Evolutionary conservation across 2,888 invertebrate genomes (phyloP), one percentile per base, ranked within the genome.

Genomic region (Folsomia manolachei): DNA sequence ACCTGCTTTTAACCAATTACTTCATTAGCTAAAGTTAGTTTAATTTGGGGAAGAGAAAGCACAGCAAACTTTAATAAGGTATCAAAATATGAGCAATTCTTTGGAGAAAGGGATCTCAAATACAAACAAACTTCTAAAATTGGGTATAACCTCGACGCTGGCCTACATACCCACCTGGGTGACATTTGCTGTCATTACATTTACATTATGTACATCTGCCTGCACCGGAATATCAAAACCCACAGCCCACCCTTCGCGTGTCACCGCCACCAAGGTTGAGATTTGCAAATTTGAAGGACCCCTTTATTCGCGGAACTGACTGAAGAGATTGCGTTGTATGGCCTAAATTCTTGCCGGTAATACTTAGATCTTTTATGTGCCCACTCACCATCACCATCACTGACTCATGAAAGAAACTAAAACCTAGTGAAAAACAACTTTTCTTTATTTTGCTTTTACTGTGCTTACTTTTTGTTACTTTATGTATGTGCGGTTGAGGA

Each of bases 141-240:
- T 39, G 39, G 39, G 4, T 14, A 14, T 9, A 39, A 39, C 39
- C 39, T 27, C 26, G 26, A 27, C 1, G 27, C 27, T 64, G 27
- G 1, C 64, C 26, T 26, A 26, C 64, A 64, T 27, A 39, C 26
- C 4, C 60, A 60, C 60, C 60, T n/a, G 64, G 64, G 64, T 64
- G 26, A 64, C 64, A 27, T 64, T 64, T 64, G 26, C 19, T 64
- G 27, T 64, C 64, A 27, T 9, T 27, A 64, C 27, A 64, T 64
- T 64, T 64, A 64, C 64, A 64, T 64, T 24, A 64, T 27, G 1
- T 27, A 25, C 64, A 64, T 14, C 64, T 64, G 64, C 14, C 2
- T 39, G 39, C 14, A 4, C 4, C 39, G 39, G 39, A 39, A 39
- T 39, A 39, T 39, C 14, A 14, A 39, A 39, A 4, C 39, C 4